These are phyloP conservation scores for Arrhopalites spinosus DNA, from an alignment of 2,888 invertebrate species.

Conservation along the genomic window DNA sequence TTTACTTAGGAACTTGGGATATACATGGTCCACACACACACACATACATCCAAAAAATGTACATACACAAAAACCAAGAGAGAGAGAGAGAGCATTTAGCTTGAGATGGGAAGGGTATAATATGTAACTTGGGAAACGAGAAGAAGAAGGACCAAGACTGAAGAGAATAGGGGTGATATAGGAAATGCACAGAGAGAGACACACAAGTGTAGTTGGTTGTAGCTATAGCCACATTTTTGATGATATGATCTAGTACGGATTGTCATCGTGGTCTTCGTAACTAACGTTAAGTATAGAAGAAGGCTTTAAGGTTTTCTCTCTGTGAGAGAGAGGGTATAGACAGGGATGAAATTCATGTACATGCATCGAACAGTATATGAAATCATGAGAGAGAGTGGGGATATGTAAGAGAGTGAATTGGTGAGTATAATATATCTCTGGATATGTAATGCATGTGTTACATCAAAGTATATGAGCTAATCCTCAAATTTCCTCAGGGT, in stretches of 20 bases:
- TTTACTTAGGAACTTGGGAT: not conserved
- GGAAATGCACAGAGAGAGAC: not conserved
- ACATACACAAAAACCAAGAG: not conserved
- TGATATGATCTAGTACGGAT: conserved; percentile 13
- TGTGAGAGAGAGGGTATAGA: not conserved
- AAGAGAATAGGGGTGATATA: not conserved
- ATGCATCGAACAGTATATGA: not conserved
- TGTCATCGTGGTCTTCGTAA: conserved; percentile 3
- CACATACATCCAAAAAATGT: not conserved
- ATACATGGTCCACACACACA: not conserved
- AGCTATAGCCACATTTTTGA: not conserved
- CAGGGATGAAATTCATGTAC: not conserved
- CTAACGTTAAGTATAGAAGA: not conserved
- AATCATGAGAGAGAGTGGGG: not conserved
- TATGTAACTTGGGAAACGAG: not conserved
- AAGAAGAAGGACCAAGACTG: too few relatives aligned
- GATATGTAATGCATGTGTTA: not conserved
- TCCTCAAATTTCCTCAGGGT: conserved; percentile 45
- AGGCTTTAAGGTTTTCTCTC: not conserved
- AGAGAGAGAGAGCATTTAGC: not conserved
- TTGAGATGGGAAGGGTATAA: not conserved
- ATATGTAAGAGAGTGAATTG: not conserved
- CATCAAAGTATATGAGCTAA: conserved; percentile 23
- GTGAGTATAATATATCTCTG: not conserved
- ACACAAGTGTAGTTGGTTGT: not conserved